Conservation (phyloP, 1,140 invertebrate species). For the Alviniconcha marisindica region DNA sequence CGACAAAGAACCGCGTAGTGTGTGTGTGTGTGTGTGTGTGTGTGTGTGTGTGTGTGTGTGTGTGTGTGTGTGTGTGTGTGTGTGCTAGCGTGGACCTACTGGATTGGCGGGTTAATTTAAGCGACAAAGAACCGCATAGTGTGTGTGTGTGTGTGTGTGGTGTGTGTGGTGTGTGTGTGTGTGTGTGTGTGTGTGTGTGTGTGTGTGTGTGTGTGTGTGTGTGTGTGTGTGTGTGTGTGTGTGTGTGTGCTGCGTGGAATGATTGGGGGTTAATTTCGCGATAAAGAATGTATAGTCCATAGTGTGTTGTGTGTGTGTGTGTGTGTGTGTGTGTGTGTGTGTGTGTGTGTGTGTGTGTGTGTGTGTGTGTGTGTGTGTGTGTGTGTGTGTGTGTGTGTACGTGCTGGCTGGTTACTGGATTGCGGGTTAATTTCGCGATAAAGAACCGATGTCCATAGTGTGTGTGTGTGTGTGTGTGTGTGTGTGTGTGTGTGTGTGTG, state of each 20-base stretch:
- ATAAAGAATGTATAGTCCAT: no score
- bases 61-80: not conserved
- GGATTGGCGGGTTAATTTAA: no score
- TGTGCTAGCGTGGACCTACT: no score
- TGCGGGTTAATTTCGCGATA: no score
- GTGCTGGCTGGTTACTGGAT: no score
- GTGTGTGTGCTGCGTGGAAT: not conserved
- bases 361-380: not conserved
- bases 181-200: not conserved
- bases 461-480: no score
- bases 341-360: not conserved
- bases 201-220: not conserved
- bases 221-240: not conserved
- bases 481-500: not conserved
- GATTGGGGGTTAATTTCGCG: no score
- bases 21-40: conserved; percentile 18
- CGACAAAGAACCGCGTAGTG: no score
- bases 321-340: not conserved
- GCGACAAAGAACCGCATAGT: no score
- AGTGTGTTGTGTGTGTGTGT: conserved; percentile 6
- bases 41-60: not conserved
- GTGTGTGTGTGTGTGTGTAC: not conserved
- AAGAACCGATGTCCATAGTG: no score
- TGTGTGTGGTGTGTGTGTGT: not conserved
- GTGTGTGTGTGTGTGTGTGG: no score